These are phyloP conservation scores for Pelobates cultripes DNA, from an alignment of 2,797 vertebrate genomes.

Conservation along the genomic window DNA sequence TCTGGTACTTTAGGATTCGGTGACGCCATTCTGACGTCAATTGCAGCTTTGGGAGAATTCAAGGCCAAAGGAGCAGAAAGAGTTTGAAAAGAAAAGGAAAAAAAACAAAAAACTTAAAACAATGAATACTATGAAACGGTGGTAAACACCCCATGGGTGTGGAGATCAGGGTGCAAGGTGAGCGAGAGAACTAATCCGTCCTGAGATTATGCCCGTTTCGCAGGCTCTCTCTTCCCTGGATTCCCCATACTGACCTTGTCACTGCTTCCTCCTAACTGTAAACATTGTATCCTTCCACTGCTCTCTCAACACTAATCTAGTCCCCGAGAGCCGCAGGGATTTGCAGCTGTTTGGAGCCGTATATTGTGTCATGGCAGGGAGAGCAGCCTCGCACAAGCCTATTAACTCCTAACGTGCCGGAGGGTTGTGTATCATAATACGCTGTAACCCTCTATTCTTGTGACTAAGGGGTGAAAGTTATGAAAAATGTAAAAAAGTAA, in stretches of 20 bases:
- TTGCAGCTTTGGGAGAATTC: constrained; percentile 71
- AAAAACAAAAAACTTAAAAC: constrained; percentile 16
- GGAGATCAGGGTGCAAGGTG: neutral
- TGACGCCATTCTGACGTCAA: constrained; percentile 78
- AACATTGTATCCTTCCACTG: constrained; percentile 57
- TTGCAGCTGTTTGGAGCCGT: neutral
- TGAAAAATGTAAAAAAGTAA: too few species aligned
- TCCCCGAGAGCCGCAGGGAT: constrained; percentile 1
- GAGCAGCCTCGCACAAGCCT: too few species aligned
- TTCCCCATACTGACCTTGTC: neutral
- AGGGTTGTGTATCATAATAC: too few species aligned
- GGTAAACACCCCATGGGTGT: neutral
- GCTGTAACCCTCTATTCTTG: too few species aligned
- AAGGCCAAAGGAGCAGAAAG: constrained; percentile 53
- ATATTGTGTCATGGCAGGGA: neutral
- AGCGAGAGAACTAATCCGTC: neutral
- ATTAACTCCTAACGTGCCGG: too few species aligned
- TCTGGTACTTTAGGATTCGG: constrained; percentile 75
- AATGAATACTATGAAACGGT: constrained; percentile 37
- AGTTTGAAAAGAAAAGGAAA: neutral
- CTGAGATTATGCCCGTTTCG: neutral
- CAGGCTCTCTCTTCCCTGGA: constrained; percentile 5
- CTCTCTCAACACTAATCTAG: constrained; percentile 41
- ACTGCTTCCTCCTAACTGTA: constrained; percentile 9
- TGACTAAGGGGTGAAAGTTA: too few species aligned